phyloP scores from a whole-genome alignment of 2,888 invertebrate genomes.

The Callyntrura sp. region DNA sequence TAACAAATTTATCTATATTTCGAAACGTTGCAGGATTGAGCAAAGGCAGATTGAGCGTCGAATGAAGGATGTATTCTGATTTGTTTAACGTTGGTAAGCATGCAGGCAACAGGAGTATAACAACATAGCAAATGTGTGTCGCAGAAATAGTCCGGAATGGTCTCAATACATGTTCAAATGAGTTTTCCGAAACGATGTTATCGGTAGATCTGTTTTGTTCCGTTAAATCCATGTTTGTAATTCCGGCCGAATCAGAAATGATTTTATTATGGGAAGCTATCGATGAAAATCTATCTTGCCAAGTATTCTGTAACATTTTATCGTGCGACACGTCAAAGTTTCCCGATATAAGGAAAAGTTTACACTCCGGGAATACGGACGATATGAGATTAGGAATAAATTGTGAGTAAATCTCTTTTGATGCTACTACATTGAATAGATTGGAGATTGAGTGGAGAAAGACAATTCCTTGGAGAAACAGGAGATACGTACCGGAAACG shows the following conservation, averaged over 20 bases:
- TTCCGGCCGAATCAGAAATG: conserved; percentile 42
- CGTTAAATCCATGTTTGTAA: conserved; percentile 1
- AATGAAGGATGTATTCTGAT: not conserved
- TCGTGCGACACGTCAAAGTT: not conserved
- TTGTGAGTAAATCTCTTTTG: too few species aligned
- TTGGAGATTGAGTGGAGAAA: too few species aligned
- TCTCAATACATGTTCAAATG: not conserved
- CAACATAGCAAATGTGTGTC: conserved; percentile 30
- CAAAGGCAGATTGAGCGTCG: conserved; percentile 32
- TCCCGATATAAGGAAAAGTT: conserved; percentile 11
- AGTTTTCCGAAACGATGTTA: not conserved
- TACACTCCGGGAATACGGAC: not conserved
- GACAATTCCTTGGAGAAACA: too few species aligned
- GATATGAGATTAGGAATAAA: conserved; percentile 4
- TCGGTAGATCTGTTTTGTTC: not conserved
- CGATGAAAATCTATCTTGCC: not conserved
- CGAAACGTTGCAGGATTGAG: conserved; percentile 42
- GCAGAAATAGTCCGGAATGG: conserved; percentile 20
- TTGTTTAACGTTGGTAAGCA: not conserved
- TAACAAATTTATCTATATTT: conserved; percentile 44
- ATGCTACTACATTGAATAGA: too few species aligned
- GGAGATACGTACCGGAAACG: too few species aligned
- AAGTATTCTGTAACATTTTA: not conserved
- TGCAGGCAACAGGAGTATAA: conserved; percentile 13
- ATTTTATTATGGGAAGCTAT: not conserved